Percentiles rank a stretch among this genome's conserved stretches.
These are phyloP conservation scores for Caerostris extrusa DNA, from an alignment of 1,140 invertebrate genomes.

Conservation along the genomic window DNA sequence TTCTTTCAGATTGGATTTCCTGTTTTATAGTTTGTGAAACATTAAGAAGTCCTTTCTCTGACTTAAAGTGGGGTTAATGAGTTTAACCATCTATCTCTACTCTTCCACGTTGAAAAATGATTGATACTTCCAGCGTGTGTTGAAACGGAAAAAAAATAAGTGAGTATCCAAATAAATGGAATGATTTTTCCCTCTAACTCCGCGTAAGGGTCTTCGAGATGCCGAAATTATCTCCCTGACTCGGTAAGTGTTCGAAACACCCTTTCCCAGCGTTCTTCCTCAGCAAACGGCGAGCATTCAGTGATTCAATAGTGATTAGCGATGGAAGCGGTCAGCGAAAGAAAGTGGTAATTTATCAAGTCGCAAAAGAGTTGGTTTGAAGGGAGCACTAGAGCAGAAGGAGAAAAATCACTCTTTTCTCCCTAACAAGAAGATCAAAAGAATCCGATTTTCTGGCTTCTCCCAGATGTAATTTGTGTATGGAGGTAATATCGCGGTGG, in stretches of 20 bases:
- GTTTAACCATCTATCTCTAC: background rate
- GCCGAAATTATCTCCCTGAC: conserved; percentile 45
- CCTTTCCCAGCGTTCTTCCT: background rate
- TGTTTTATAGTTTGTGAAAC: background rate
- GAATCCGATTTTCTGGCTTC: conserved; percentile 16
- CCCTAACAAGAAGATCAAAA: conserved; percentile 16
- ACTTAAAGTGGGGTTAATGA: background rate
- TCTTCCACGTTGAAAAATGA: background rate
- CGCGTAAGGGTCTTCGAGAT: background rate
- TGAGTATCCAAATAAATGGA: conserved; percentile 42
- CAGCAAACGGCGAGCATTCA: background rate
- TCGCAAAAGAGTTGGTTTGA: conserved; percentile 30
- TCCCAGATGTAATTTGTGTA: background rate
- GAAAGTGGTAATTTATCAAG: conserved; percentile 65
- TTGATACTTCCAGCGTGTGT: background rate
- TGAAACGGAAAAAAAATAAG: background rate
- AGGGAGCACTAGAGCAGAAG: conserved; percentile 7
- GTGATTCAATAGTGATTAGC: conserved; percentile 63
- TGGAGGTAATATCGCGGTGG: conserved; percentile 4
- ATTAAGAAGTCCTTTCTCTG: background rate
- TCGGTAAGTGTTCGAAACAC: conserved; percentile 49
- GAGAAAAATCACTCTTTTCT: conserved; percentile 23
- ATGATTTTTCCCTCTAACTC: background rate
- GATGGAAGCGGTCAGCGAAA: conserved; percentile 52
- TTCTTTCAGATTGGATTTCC: too few species aligned